Base-by-base conservation (phyloP, 2,113 vertebrate species). In the Collichthys lucidus region DNA sequence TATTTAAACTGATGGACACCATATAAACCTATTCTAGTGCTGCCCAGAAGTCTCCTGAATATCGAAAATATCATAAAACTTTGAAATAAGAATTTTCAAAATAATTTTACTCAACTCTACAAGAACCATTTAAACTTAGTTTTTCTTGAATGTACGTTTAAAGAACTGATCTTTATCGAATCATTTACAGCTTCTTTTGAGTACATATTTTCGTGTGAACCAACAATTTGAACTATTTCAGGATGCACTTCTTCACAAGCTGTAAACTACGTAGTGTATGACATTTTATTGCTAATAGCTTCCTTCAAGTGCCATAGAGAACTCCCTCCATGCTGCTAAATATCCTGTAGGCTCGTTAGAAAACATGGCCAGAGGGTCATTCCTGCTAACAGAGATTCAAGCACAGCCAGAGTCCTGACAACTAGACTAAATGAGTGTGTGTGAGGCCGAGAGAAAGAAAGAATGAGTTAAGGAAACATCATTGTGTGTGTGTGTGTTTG, bases 361-460 rank as follows among this genome's bases (percentile, higher is more conserved):
- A 53, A 72, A 35, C 22, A 22, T 20, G 46, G 11, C 86, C 79
- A 59, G 79, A 84, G 83, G 81, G 63, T 12, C 26, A 52, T 78
- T 86, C 74, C 77, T 80, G 79, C 78, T 49, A 14, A 26, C 24
- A 46, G 6, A 82, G 66, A 78, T 68, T 79, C 81, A 86, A 86
- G 62, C 85, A 88, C 80, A 88, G 67, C 83, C 44, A 81, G 85
- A 60, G 72, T 67, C 79, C 79, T 16, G 64, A 52, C 74, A 29
- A 49, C 42, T 4, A 29, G 7, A 73, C 20, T 11, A 5, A 19
- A 29, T 24, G 16, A 35, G 74, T 40, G 60, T 11, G 22, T 63
- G 73, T 3, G 64, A 57, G 44, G 76, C 29, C 14, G 16, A 67
- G 55, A 19, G 52, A 64, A 55, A n/a, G 20, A 74, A 6, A 44